Percentiles rank a stretch among this genome's conserved stretches.
Evolutionary conservation across 2,113 vertebrate genomes (phyloP).

Genomic region (Nesoenas mayeri): DNA sequence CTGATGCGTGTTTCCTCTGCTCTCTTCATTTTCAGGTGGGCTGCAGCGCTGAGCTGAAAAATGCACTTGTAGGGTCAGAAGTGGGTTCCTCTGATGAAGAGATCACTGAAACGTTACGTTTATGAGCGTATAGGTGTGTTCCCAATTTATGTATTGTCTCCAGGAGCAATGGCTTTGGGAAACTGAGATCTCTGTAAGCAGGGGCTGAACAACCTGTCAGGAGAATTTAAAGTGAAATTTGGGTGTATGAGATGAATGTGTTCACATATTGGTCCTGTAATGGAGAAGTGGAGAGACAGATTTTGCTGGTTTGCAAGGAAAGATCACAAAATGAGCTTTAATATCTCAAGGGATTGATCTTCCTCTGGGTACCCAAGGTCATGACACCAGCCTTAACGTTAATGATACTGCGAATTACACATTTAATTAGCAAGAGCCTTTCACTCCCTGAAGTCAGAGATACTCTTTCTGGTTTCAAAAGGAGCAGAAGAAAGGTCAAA

Average conservation of each 20-base stretch:
- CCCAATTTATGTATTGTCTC: background rate
- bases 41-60: background rate
- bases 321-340: background rate
- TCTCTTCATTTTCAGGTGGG: background rate
- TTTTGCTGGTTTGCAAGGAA: background rate
- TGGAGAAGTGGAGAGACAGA: background rate
- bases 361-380: background rate
- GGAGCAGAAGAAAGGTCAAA: background rate
- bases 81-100: background rate
- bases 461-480: background rate
- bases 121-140: too few species aligned
- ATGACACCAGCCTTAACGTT: background rate
- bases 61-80: background rate
- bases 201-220: fast-evolving
- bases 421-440: background rate
- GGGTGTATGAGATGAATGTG: background rate
- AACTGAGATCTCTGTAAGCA: fast-evolving
- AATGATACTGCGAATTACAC: background rate
- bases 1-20: background rate
- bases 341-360: background rate
- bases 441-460: background rate
- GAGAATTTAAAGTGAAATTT: background rate
- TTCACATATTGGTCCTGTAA: background rate
- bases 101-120: background rate
- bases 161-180: background rate